Evolutionary conservation across 1,140 invertebrate species (phyloP).

Genomic region (Onthophagus taurus): DNA sequence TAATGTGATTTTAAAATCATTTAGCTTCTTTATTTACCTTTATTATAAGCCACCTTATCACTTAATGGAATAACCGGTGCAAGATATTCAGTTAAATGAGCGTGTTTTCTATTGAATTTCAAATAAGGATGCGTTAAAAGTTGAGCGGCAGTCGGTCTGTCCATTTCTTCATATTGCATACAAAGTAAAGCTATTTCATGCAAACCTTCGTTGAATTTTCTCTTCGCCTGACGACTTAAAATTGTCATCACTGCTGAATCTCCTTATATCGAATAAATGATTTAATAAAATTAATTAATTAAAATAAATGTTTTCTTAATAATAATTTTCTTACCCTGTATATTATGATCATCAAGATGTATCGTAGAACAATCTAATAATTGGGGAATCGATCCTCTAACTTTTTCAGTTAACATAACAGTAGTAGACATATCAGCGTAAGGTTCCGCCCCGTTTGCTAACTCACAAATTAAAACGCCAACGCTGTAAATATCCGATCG

Average conservation of each 20-base stretch:
- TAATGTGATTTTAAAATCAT: background rate
- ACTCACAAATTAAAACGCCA: slow-evolving; percentile 78
- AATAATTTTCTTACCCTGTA: slow-evolving; percentile 4
- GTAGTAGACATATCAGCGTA: slow-evolving; percentile 74
- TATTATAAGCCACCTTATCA: slow-evolving; percentile 36
- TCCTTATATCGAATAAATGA: slow-evolving; percentile 14
- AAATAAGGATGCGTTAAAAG: slow-evolving; percentile 67
- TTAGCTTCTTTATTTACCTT: slow-evolving; percentile 28
- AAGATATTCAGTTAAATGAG: slow-evolving; percentile 40
- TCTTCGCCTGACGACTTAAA: slow-evolving; percentile 34
- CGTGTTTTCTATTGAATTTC: slow-evolving; percentile 47
- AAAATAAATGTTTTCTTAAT: background rate
- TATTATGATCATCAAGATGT: slow-evolving; percentile 42
- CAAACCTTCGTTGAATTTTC: slow-evolving; percentile 62
- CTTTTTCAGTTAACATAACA: slow-evolving; percentile 83
- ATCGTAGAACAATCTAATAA: slow-evolving; percentile 70
- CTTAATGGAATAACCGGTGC: slow-evolving; percentile 44
- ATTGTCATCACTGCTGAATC: slow-evolving; percentile 18
- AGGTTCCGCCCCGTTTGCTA: slow-evolving; percentile 81
- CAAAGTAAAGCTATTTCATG: slow-evolving; percentile 67
- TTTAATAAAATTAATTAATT: background rate
- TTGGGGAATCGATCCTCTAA: slow-evolving; percentile 66
- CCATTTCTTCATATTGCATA: slow-evolving; percentile 52
- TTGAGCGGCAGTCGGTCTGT: slow-evolving; percentile 53
- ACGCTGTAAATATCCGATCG: slow-evolving; percentile 86